Conservation (phyloP, 1,140 invertebrate species). For the Teleogryllus occipitalis region DNA sequence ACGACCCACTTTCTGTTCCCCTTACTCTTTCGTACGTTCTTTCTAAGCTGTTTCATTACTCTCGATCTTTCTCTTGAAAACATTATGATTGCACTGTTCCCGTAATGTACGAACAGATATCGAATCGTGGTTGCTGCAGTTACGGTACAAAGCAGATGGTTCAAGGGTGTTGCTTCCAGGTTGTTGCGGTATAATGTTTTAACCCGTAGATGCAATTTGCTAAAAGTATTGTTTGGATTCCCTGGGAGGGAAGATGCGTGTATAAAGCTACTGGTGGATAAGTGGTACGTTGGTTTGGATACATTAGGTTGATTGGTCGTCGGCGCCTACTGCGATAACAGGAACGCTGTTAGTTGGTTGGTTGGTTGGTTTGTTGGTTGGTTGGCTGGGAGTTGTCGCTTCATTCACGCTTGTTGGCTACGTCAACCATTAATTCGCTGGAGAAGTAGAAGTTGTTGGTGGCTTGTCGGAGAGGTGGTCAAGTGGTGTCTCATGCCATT, state of each 20-base stretch:
- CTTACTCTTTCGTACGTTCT: neutral
- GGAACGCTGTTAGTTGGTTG: too few species aligned
- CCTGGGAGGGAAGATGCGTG: too few species aligned
- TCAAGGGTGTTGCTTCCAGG: neutral
- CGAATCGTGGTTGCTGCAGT: neutral
- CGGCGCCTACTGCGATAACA: too few species aligned
- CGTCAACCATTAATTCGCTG: neutral
- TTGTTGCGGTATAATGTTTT: too few species aligned
- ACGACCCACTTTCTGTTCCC: neutral
- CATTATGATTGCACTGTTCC: neutral
- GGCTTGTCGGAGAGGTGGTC: neutral
- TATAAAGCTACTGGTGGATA: too few species aligned
- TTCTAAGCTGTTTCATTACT: neutral
- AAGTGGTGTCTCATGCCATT: neutral
- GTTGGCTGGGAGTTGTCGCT: neutral
- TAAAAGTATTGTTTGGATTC: too few species aligned
- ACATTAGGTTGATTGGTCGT: too few species aligned
- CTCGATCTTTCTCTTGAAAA: neutral
- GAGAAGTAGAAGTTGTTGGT: neutral
- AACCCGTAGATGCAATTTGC: too few species aligned
- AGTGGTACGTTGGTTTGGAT: too few species aligned
- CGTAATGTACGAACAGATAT: neutral
- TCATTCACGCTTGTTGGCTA: neutral
- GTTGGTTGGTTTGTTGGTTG: too few species aligned
- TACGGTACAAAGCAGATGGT: neutral